These are phyloP conservation scores for Boulengeromyrus knoepffleri DNA, from an alignment of 2,113 vertebrate species.

Conservation along the genomic window DNA sequence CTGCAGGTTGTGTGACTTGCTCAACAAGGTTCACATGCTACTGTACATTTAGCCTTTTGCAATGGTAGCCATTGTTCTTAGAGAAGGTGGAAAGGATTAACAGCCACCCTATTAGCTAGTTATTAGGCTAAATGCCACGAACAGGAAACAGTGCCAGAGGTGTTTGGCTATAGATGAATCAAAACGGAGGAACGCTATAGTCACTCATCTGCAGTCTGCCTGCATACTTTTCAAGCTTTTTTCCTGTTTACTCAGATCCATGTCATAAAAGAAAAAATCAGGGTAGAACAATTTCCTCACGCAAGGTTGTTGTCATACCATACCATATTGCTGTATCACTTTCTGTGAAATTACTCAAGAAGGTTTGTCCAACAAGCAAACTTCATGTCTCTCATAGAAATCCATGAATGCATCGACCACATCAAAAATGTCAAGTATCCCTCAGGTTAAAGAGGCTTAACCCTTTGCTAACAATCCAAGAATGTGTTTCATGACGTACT, in stretches of 20 bases:
- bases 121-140: not conserved
- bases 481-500: not conserved
- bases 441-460: not conserved
- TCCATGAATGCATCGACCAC: not conserved
- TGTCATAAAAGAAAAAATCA: not conserved
- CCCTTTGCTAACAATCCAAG: not conserved
- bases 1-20: not conserved
- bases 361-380: not conserved
- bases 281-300: not conserved
- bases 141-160: not conserved
- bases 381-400: not conserved
- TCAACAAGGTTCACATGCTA: not conserved
- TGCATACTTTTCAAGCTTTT: not conserved
- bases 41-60: not conserved
- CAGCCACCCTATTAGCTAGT: not conserved
- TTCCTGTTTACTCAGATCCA: not conserved
- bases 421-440: not conserved
- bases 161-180: not conserved
- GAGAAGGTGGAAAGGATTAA: not conserved
- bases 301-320: not conserved
- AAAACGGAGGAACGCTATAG: not conserved
- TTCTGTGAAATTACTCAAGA: not conserved
- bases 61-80: not conserved
- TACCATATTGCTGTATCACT: not conserved
- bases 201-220: not conserved